Conservation (phyloP, 2,797 vertebrate genomes). For the Bryconaethiops microstoma region DNA sequence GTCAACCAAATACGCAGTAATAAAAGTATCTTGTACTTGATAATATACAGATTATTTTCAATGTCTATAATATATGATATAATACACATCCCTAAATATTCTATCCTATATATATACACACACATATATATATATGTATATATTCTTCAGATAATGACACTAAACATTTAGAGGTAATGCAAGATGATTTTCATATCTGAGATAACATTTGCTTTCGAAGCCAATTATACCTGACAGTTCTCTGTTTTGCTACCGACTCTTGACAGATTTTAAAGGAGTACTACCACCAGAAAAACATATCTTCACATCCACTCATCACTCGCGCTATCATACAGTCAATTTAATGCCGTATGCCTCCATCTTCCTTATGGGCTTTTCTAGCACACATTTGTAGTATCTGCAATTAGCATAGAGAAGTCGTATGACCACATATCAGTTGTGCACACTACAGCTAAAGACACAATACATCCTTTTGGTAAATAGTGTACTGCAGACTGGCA, state of each 20-base stretch:
- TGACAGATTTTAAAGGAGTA: not conserved
- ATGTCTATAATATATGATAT: not conserved
- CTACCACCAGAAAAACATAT: not conserved
- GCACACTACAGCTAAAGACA: not conserved
- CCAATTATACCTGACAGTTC: conserved; percentile 7
- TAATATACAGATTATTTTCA: not conserved
- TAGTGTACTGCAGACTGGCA: conserved; percentile 20
- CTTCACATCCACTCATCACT: not conserved
- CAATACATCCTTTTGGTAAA: conserved; percentile 6
- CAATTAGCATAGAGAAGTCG: not conserved
- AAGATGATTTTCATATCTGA: conserved; percentile 1
- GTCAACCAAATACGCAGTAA: not conserved
- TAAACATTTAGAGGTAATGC: not conserved
- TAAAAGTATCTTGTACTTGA: not conserved
- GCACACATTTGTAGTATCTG: conserved; percentile 2
- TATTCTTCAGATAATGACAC: not conserved
- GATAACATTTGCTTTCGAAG: conserved; percentile 21
- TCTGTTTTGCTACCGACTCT: not conserved
- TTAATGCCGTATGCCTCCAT: conserved; percentile 32
- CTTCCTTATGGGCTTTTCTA: not conserved
- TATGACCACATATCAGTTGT: not conserved
- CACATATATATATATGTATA: not conserved
- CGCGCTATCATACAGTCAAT: conserved; percentile 3
- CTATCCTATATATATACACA: not conserved
- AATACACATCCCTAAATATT: not conserved